Evolutionary conservation across 2,888 invertebrate species (phyloP), one percentile per base, ranked within the genome.

Genomic region (Matsumyia berberina): DNA sequence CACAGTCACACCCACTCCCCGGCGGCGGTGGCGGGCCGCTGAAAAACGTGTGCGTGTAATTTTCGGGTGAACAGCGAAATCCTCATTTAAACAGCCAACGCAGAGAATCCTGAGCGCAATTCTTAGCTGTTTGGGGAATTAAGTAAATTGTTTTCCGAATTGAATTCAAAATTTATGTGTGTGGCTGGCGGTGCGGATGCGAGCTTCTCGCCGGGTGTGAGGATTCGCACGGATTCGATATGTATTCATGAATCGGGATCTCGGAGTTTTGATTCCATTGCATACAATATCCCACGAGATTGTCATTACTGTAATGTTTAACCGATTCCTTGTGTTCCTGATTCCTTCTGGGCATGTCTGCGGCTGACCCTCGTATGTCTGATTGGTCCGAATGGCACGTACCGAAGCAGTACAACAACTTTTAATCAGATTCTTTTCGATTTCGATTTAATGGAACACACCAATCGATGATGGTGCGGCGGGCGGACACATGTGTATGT

Each of bases 101-200:
- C 46, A 12, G n/a, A 46, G 53, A 69, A 64, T 31, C 76, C 58
- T 64, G 24, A 44, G 37, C 66, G 44, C 67, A 53, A 39, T 67
- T 78, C 78, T 55, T 72, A 73, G 70, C 49, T 83, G 78, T 39
- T 83, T 33, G 55, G 83, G 83, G 83, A 83, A 78, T 83, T 78
- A 78, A 83, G 66, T 73, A 83, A 78, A 83, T 83, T 83, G 83
- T 78, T 83, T 78, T 78, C 55, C 62, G 78, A 83, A 83, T 83
- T 83, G 83, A 83, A 83, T 83, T 73, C 73, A 73, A 72, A 83
- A 83, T 78, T 66, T 78, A 83, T 78, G 55, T 70, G 29, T 15
- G 24, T 24, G 62, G 57, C 76, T 70, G 67, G 12, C 24, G 72
- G 46, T n/a, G 31, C 42, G 57, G 33, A 51, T 66, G 44, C 29